phyloP scores from a whole-genome alignment of 2,113 vertebrate species.

The Barbus barbus region DNA sequence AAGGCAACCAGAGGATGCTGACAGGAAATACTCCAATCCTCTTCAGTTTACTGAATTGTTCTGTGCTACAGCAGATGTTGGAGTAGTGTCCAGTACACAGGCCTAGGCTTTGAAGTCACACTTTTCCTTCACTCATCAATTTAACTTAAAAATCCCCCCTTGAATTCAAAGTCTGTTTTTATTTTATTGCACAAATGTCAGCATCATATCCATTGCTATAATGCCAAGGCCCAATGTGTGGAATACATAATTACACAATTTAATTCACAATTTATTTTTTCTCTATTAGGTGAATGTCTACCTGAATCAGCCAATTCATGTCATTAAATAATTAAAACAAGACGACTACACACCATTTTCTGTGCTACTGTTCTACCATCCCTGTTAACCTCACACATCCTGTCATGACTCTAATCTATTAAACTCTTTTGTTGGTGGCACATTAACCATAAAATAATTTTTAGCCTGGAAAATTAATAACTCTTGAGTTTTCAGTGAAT shows the following conservation, averaged over 20 bases:
- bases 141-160: neutral
- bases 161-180: neutral
- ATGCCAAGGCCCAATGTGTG: slow-evolving; percentile 8
- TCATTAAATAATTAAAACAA: no score
- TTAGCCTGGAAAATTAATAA: neutral
- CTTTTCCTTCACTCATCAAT: neutral
- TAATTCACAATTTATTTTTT: no score
- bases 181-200: slow-evolving; percentile 20
- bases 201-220: neutral
- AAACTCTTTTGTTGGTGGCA: neutral
- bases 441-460: neutral
- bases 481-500: slow-evolving; percentile 7
- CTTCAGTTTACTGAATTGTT: neutral
- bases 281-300: no score
- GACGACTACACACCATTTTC: neutral
- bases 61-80: neutral
- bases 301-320: no score
- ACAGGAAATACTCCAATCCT: neutral
- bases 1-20: neutral
- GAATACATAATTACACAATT: no score
- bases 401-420: slow-evolving; percentile 16
- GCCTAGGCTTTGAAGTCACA: neutral
- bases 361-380: neutral
- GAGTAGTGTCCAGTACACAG: neutral
- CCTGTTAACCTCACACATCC: neutral